Base-by-base conservation (phyloP, 2,888 invertebrate genomes). In the Nomada fabriciana region DNA sequence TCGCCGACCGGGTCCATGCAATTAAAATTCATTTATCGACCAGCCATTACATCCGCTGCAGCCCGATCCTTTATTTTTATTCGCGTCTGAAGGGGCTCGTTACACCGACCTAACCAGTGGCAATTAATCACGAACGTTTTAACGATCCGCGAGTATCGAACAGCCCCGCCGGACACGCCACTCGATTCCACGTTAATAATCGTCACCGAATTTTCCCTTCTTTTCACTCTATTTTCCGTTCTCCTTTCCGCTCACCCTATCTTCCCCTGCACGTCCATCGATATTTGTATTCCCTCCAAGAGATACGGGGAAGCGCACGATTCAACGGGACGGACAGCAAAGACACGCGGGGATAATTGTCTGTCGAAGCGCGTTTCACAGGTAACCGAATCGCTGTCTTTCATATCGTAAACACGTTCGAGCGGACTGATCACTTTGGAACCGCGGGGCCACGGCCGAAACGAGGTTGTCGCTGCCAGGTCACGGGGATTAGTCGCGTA, bases 381-480 rank as follows among this genome's bases (percentile, higher is more conserved):
- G 85, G 85, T 88, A 88, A 86, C 88, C 85, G 82, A 85, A 83
- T 86, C 82, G 87, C 85, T 80, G 88, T 85, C 85, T 85, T 88
- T 88, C 88, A 79, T 88, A 87, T 78, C 80, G 88, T 82, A 88
- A 88, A 88, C 83, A 81, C 80, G 75, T 82, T 86, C 82, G 77
- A 50, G 80, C 84, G 81, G 80, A 67, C 82, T 71, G 80, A 80
- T 86, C 70, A 82, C 70, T 83, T 61, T 76, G 74, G 70, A 70
- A 65, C 76, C 74, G 77, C 52, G 79, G 73, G 76, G 65, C 59
- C 61, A 67, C 61, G 80, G 63, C 63, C 57, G 68, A 57, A 63
- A 60, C 76, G 74, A 77, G 79, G 29, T 60, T 76, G 74, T 73
- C 74, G 57, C 25, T 84, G 86, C 84, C 88, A 84, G 63, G 74